Percentiles rank a stretch among this genome's conserved stretches.
Conservation (phyloP, 1,140 invertebrate genomes). For the Bombus vancouverensis region DNA sequence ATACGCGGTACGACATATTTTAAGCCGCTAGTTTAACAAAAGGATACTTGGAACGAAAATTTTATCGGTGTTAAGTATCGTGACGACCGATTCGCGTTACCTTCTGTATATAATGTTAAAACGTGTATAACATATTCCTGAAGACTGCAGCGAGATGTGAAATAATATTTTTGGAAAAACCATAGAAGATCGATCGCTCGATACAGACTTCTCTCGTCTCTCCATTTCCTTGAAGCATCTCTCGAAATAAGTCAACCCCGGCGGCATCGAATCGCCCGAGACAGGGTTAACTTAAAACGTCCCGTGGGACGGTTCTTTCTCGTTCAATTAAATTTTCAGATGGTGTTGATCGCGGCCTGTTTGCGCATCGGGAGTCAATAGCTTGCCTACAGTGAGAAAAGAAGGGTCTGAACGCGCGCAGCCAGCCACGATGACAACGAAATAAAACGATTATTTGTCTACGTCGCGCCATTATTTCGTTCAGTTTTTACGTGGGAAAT, state of each 20-base stretch:
- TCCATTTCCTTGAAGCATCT: background rate
- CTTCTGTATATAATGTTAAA: no score
- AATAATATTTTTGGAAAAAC: background rate
- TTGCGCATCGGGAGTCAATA: slow-evolving; percentile 32
- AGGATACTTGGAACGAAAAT: background rate
- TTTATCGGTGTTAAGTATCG: background rate
- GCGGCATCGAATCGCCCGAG: background rate
- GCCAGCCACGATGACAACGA: slow-evolving; percentile 19
- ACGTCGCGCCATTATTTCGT: slow-evolving; percentile 29
- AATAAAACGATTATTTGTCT: slow-evolving; percentile 43
- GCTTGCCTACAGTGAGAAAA: background rate
- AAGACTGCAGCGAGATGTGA: background rate
- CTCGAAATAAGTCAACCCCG: background rate
- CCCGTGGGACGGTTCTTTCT: background rate
- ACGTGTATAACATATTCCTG: background rate
- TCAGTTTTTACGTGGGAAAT: slow-evolving; percentile 1
- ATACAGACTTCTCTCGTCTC: background rate
- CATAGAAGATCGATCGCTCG: background rate
- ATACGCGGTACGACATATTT: background rate
- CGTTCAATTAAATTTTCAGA: slow-evolving; percentile 33
- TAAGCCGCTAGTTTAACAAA: background rate
- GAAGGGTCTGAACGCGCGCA: background rate
- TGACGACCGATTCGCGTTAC: no score
- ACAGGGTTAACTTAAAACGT: background rate
- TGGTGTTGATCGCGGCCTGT: slow-evolving; percentile 21